Conservation (phyloP, 2,888 invertebrate genomes). For the Platerodrilus igneus region DNA sequence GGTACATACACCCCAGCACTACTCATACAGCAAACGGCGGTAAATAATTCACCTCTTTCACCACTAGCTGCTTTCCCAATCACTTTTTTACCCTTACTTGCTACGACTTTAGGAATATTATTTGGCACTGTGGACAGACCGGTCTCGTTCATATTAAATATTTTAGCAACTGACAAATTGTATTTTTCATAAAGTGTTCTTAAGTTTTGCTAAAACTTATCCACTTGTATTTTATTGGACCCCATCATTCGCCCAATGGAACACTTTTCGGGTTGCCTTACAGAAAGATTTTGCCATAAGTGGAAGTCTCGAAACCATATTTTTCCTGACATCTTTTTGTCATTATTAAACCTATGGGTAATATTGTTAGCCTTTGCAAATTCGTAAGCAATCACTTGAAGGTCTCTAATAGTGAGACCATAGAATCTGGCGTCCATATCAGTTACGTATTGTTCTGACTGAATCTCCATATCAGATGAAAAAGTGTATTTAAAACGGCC, state of each 20-base stretch:
- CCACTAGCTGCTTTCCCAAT: background rate
- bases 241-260: background rate
- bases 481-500: background rate
- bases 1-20: no score
- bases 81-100: slow-evolving; percentile 3
- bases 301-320: slow-evolving; percentile 1
- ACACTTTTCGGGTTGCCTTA: slow-evolving; percentile 1
- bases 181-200: background rate
- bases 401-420: slow-evolving; percentile 2
- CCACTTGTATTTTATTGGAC: slow-evolving; percentile 1
- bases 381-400: background rate
- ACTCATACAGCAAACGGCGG: no score
- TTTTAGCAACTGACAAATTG: background rate
- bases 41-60: slow-evolving; percentile 1
- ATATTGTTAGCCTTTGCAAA: slow-evolving; percentile 3
- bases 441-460: background rate
- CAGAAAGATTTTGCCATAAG: background rate
- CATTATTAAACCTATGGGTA: background rate
- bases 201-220: slow-evolving; percentile 1
- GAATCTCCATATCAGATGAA: background rate
- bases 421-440: slow-evolving; percentile 4
- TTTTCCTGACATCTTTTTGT: slow-evolving; percentile 3
- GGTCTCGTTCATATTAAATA: slow-evolving; percentile 5
- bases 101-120: no score
- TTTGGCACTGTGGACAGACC: slow-evolving; percentile 1